Conservation (phyloP, 2,888 invertebrate genomes). For the Volucella inflata region DNA sequence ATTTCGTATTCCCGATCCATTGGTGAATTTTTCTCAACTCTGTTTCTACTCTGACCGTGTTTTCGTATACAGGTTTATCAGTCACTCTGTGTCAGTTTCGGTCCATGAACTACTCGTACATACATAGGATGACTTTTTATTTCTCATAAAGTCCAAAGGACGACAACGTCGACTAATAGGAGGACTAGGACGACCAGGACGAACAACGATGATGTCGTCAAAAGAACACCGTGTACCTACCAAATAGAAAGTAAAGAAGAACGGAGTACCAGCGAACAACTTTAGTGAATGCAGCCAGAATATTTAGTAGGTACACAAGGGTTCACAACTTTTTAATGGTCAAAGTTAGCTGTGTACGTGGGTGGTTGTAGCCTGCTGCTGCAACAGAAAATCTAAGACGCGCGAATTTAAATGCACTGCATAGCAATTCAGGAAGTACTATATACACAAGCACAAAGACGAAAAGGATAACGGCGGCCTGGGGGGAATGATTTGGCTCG, state of each 20-base stretch:
- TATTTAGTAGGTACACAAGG: constrained; percentile 72
- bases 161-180: background rate
- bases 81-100: constrained; percentile 9
- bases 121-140: constrained; percentile 6
- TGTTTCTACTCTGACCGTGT: background rate
- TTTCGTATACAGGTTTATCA: constrained; percentile 42
- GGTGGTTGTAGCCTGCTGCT: background rate
- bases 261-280: constrained; percentile 42
- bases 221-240: constrained; percentile 28
- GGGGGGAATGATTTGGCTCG: constrained; percentile 34
- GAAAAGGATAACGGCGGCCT: constrained; percentile 12
- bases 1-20: constrained; percentile 60
- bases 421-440: constrained; percentile 60
- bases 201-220: constrained; percentile 14
- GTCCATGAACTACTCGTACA: too few relatives aligned
- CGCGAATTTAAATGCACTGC: constrained; percentile 60
- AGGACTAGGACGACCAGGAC: background rate
- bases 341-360: constrained; percentile 60
- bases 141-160: constrained; percentile 11
- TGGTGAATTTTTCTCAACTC: constrained; percentile 36
- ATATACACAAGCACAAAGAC: constrained; percentile 40
- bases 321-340: constrained; percentile 73
- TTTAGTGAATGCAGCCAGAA: constrained; percentile 66
- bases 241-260: constrained; percentile 9
- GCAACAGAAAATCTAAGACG: constrained; percentile 21